These are phyloP conservation scores for Stratiomys singularior DNA, from an alignment of 2,888 invertebrate genomes.

Conservation along the genomic window DNA sequence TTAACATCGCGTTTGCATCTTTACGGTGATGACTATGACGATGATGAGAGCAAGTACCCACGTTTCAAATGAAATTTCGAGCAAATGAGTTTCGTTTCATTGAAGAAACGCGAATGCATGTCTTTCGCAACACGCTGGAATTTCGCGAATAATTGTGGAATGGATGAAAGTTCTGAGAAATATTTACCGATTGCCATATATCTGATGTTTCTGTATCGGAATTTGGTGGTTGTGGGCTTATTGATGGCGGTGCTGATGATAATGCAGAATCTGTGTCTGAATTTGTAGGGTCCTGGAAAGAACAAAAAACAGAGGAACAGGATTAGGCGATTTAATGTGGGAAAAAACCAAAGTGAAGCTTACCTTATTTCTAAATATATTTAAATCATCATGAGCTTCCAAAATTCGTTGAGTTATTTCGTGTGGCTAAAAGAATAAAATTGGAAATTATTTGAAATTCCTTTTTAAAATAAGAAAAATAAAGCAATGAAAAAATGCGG, in stretches of 20 bases:
- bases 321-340: neutral
- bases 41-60: no score
- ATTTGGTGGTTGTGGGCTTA: conserved; percentile 73
- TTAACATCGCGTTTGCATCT: no score
- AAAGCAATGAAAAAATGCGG: no score
- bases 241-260: conserved; percentile 76
- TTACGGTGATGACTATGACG: no score
- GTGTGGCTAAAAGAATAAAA: conserved; percentile 55
- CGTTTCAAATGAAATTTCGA: neutral
- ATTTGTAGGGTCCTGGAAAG: conserved; percentile 42
- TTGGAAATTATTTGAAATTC: conserved; percentile 22
- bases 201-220: conserved; percentile 62
- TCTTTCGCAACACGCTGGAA: neutral
- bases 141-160: neutral
- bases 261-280: conserved; percentile 76
- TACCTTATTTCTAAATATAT: conserved; percentile 60
- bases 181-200: conserved; percentile 65
- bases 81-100: neutral
- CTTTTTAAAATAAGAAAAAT: no score
- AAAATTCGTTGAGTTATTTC: conserved; percentile 56
- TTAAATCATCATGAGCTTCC: conserved; percentile 56
- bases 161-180: neutral
- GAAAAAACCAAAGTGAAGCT: neutral
- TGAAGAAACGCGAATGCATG: neutral
- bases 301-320: neutral